These are phyloP conservation scores for Atethmia centrago DNA, from an alignment of 2,888 invertebrate genomes.

Conservation along the genomic window DNA sequence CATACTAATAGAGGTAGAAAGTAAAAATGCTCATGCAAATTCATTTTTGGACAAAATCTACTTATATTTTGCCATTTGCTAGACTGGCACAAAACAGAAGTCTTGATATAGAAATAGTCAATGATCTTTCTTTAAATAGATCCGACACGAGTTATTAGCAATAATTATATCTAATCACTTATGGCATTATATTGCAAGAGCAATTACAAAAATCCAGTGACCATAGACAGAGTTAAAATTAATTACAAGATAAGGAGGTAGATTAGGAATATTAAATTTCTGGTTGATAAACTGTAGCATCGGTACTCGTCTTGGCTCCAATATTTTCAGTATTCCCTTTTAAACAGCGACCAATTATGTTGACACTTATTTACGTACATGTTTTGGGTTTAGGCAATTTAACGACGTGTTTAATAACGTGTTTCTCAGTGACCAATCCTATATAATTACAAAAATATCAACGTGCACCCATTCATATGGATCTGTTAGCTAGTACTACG, in stretches of 20 bases:
- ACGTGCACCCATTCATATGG: too few relatives aligned
- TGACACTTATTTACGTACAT: background rate
- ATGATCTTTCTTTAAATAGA: background rate
- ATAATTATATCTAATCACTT: conserved; percentile 24
- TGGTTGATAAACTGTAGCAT: background rate
- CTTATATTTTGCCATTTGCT: background rate
- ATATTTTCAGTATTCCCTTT: background rate
- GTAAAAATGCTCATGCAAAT: conserved; percentile 26
- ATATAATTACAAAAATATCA: too few relatives aligned
- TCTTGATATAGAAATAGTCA: conserved; percentile 18
- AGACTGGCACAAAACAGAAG: background rate
- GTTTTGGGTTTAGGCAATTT: background rate
- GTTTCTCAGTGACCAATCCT: background rate
- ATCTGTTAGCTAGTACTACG: too few relatives aligned
- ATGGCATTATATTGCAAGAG: conserved; percentile 2
- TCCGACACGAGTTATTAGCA: background rate
- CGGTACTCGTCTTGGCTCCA: background rate
- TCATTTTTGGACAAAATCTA: background rate
- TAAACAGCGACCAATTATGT: background rate
- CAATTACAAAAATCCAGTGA: conserved; percentile 10
- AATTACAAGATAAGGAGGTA: conserved; percentile 22
- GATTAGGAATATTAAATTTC: conserved; percentile 1
- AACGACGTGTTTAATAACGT: too few relatives aligned
- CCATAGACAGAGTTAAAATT: background rate
- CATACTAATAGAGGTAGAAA: conserved; percentile 26